These are phyloP conservation scores for Dipus sagitta DNA, from an alignment of 2,797 vertebrate species.

Conservation along the genomic window DNA sequence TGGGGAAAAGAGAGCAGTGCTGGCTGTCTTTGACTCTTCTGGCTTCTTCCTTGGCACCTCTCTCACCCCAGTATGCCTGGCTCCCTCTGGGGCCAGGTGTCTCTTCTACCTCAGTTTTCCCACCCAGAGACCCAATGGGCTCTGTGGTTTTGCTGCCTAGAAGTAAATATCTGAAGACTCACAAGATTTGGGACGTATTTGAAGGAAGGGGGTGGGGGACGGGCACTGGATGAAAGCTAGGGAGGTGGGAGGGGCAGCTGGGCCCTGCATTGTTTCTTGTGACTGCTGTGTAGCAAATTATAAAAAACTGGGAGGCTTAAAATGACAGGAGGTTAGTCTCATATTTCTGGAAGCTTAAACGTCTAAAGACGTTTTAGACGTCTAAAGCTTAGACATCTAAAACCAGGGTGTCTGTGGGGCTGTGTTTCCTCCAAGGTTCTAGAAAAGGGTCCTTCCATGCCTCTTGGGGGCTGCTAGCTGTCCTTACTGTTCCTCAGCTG, in stretches of 20 bases:
- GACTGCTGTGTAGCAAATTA: not conserved
- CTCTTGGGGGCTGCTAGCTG: not conserved
- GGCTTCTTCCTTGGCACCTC: not conserved
- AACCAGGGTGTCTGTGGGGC: not conserved
- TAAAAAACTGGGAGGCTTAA: not conserved
- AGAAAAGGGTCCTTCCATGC: not conserved
- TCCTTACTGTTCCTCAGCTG: not conserved
- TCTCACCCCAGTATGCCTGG: not conserved
- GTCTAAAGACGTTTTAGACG: no score
- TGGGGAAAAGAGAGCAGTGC: conserved; percentile 7
- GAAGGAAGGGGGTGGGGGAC: not conserved
- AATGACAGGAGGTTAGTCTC: not conserved
- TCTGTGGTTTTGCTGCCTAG: not conserved
- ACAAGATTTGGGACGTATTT: not conserved
- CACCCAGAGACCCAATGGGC: not conserved
- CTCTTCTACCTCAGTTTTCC: not conserved
- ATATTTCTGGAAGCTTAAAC: not conserved
- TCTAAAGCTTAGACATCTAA: not conserved
- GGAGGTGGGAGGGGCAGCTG: no score
- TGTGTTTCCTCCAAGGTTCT: not conserved
- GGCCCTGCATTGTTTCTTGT: not conserved
- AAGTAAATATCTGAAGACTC: not conserved
- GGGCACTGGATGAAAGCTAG: not conserved
- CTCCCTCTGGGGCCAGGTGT: not conserved
- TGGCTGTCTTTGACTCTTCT: not conserved